A percentile compares a stretch with the other conserved stretches of the same genome.
Conservation (phyloP, 2,888 invertebrate genomes). For the Leptinotarsa rubiginosa region DNA sequence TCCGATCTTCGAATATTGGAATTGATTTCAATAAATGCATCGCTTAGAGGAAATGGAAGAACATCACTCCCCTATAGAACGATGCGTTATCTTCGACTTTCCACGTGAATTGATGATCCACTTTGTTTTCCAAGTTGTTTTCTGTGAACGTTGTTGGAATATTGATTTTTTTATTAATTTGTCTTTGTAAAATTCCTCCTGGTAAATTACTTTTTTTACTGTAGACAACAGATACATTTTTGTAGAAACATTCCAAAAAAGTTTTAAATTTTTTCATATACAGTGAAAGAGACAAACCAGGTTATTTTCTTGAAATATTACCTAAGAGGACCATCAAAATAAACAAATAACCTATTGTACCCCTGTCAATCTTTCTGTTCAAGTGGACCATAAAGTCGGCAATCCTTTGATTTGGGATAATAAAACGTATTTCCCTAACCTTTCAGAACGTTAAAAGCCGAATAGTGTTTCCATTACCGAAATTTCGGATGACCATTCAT, state of each 20-base stretch:
- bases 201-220: no score
- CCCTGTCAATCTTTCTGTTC: neutral
- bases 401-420: constrained; percentile 12
- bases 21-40: constrained; percentile 11
- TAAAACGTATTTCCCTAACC: constrained; percentile 8
- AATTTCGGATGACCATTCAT: constrained; percentile 11
- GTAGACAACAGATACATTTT: no score
- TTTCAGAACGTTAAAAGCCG: constrained; percentile 6
- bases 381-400: neutral
- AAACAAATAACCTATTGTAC: neutral
- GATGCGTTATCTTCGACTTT: neutral
- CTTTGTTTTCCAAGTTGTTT: neutral
- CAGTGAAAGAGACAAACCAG: no score
- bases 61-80: neutral
- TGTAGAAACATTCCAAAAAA: no score
- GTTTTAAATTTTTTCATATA: no score
- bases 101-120: neutral
- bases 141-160: neutral
- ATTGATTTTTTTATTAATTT: neutral
- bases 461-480: constrained; percentile 17
- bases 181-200: neutral
- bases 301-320: no score
- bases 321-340: neutral
- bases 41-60: constrained; percentile 14
- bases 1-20: constrained; percentile 2